Conservation (phyloP, 2,113 vertebrate species). For the Periophthalmus modestus region DNA sequence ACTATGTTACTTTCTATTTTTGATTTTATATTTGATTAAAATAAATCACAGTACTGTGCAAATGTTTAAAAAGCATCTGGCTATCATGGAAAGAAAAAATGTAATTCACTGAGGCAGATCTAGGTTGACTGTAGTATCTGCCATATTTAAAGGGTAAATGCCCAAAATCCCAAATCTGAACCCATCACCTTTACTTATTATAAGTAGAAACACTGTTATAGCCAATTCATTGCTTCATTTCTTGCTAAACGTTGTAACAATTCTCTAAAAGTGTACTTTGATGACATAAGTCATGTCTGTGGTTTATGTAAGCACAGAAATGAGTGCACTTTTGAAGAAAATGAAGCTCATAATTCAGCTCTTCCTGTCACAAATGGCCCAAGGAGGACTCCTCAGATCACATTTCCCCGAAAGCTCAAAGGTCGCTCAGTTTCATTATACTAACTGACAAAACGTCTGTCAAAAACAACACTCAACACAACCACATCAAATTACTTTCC, state of each 20-base stretch:
- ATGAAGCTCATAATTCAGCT: conserved; percentile 1
- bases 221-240: background rate
- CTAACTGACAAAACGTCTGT: background rate
- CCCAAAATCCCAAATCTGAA: too few relatives aligned
- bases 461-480: background rate
- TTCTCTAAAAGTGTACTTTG: background rate
- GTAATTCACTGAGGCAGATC: too few relatives aligned
- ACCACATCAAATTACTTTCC: background rate
- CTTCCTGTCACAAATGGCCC: conserved; percentile 1
- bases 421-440: conserved; percentile 1
- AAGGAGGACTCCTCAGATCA: conserved; percentile 1
- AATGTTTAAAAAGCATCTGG: background rate
- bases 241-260: background rate
- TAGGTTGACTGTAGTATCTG: too few relatives aligned
- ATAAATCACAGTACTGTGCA: background rate
- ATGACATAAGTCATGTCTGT: background rate
- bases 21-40: background rate
- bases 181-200: too few relatives aligned
- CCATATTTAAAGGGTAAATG: too few relatives aligned
- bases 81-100: background rate
- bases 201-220: background rate
- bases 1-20: background rate
- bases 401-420: conserved; percentile 1
- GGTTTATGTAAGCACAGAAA: background rate
- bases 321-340: background rate